Base-by-base conservation (phyloP, 2,888 invertebrate species). In the Synanthedon myopaeformis region DNA sequence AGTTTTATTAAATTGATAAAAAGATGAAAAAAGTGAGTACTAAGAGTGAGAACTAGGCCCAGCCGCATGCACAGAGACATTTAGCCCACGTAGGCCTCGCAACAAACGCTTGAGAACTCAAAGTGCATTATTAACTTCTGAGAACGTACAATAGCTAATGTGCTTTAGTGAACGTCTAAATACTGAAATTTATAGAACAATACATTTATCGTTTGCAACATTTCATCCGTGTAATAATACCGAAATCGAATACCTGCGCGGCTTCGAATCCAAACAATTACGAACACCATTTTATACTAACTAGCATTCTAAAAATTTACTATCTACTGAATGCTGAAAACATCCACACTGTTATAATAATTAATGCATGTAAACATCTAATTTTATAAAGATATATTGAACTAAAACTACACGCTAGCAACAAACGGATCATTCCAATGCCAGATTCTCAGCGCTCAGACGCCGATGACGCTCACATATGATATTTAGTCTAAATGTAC, bases 261-360 rank as follows among this genome's bases (percentile, higher is more conserved):
- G 13, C 45, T 35, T 10, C n/a, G 6, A 23, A 49, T 49, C 49
- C 65, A 63, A 65, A 61, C 62, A 72, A 64, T 74, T 73, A 72
- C 68, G 69, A 79, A 76, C 70, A 71, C 76, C 72, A 82, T 82
- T 84, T 84, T 84, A 84, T 72, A 73, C 85, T 87, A 87, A 79
- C 87, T 87, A 86, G 87, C 87, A 85, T 81, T 76, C 87, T 87
- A 87, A 82, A 74, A 85, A 82, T 86, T 87, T 81, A 84, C 86
- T 86, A 86, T 77, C 86, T 86, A 86, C 72, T 66, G 82, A 84
- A 87, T 83, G 83, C 80, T 72, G 73, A 74, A 70, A 68, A 74
- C 84, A 85, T 82, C 57, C 84, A 79, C 70, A 72, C 69, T 62
- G 65, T 74, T 67, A 35, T 35, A 35, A 35, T 35, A 73, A 80